Percentiles rank a stretch among this genome's conserved stretches.
Conservation (phyloP, 1,140 invertebrate species). For the Mya arenaria region DNA sequence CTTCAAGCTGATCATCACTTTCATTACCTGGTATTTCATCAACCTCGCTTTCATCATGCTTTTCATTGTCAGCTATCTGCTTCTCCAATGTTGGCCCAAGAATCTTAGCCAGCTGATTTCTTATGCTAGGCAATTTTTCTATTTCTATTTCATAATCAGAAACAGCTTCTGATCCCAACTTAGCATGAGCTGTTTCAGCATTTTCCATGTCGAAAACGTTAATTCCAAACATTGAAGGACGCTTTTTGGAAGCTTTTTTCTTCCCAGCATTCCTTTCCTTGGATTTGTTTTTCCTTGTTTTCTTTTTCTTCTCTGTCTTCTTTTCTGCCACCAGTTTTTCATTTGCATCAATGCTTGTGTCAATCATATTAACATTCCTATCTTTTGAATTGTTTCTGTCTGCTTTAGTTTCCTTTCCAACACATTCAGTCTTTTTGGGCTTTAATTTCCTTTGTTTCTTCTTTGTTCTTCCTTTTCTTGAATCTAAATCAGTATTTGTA, state of each 20-base stretch:
- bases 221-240: too few species aligned
- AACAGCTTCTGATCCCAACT: background rate
- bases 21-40: too few species aligned
- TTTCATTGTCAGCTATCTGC: too few species aligned
- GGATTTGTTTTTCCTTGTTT: background rate
- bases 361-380: background rate
- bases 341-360: background rate
- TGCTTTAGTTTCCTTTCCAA: background rate
- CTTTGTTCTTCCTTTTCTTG: background rate
- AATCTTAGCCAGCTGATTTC: slow-evolving; percentile 36
- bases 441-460: background rate
- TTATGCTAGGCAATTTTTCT: slow-evolving; percentile 29
- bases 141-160: slow-evolving; percentile 5
- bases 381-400: background rate
- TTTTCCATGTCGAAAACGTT: too few species aligned
- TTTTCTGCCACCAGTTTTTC: background rate
- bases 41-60: too few species aligned
- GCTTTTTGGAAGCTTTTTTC: background rate
- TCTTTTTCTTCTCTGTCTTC: background rate
- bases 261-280: slow-evolving; percentile 15
- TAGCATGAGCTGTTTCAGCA: too few species aligned
- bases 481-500: background rate
- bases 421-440: background rate
- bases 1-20: too few species aligned
- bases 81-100: too few species aligned